Evolutionary conservation across 2,888 invertebrate species (phyloP).

Genomic region (Watsonalla cultraria): DNA sequence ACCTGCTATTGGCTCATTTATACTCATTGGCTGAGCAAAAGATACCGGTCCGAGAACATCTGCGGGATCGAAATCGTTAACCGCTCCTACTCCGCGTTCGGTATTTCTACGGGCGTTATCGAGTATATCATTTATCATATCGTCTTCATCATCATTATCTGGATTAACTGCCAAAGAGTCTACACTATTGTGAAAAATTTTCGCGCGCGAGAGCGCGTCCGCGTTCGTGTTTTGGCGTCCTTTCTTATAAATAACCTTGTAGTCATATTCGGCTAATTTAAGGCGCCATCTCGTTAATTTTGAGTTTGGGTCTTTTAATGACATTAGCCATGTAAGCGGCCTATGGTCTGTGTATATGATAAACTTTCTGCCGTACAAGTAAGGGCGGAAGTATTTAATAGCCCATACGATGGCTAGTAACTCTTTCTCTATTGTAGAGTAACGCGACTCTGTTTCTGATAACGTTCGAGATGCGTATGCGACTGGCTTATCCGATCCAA

Average conservation of each 20-base stretch:
- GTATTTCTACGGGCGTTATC: no score
- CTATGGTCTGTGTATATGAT: conserved; percentile 37
- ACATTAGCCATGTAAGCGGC: conserved; percentile 19
- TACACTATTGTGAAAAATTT: not conserved
- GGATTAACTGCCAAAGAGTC: no score
- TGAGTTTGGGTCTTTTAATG: conserved; percentile 5
- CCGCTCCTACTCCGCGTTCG: not conserved
- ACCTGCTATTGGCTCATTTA: no score
- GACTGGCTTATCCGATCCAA: conserved; percentile 17
- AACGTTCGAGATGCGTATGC: conserved; percentile 20
- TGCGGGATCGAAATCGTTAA: not conserved
- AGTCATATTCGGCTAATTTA: conserved; percentile 7
- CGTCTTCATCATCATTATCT: not conserved
- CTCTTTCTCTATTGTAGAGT: conserved; percentile 35
- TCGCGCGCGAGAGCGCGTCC: conserved; percentile 6
- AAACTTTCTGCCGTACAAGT: conserved; percentile 32
- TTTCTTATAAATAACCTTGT: conserved; percentile 6
- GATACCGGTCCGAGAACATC: not conserved
- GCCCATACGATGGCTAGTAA: conserved; percentile 35
- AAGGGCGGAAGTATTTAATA: conserved; percentile 26
- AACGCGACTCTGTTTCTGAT: conserved; percentile 15
- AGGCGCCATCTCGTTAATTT: conserved; percentile 8
- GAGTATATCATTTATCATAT: not conserved
- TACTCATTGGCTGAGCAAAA: no score
- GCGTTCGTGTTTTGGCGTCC: conserved; percentile 9